A percentile compares a stretch with the other conserved stretches of the same genome.
Evolutionary conservation across 2,797 vertebrate genomes (phyloP).

Genomic region (Semotilus atromaculatus): DNA sequence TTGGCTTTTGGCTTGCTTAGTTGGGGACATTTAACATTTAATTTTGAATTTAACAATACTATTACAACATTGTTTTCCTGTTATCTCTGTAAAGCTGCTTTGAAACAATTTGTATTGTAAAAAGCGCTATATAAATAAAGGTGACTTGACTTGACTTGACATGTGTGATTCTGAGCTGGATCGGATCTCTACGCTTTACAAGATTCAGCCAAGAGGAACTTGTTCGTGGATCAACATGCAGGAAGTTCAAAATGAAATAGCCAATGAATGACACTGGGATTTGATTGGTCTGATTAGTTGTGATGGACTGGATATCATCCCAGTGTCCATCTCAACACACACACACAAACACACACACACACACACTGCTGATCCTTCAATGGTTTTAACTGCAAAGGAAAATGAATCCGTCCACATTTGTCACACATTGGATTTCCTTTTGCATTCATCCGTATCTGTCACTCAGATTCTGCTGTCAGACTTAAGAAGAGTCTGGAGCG

Average conservation of each 20-base stretch:
- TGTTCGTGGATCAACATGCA: neutral
- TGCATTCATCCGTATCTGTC: neutral
- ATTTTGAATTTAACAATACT: no score
- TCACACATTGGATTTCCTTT: neutral
- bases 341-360: neutral
- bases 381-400: neutral
- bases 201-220: neutral
- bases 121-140: no score
- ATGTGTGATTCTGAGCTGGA: neutral
- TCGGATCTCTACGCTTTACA: neutral
- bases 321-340: neutral
- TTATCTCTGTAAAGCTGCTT: no score
- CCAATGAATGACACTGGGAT: neutral
- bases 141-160: no score
- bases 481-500: neutral
- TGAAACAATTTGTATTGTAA: no score
- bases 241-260: neutral
- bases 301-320: neutral
- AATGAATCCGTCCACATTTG: neutral
- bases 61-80: no score
- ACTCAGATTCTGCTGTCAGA: neutral
- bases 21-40: no score
- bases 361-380: neutral
- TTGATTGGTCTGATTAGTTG: conserved; percentile 6
- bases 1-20: no score